These are phyloP conservation scores for Anastatus disparis DNA, from an alignment of 1,140 invertebrate species.

Conservation along the genomic window DNA sequence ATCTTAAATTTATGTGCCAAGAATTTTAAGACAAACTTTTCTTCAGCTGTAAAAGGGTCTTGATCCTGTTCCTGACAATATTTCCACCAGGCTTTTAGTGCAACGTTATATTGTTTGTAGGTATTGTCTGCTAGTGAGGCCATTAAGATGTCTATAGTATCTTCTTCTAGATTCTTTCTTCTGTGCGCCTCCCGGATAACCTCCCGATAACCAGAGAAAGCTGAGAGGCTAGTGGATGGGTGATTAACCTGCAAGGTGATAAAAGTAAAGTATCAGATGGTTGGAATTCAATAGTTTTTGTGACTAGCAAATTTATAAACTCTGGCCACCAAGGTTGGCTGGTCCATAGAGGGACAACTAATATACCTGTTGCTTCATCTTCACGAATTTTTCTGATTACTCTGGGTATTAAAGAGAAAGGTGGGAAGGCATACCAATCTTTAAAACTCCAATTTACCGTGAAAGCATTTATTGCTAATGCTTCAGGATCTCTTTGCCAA, in stretches of 20 bases:
- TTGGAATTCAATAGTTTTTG: not conserved
- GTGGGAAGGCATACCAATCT: conserved; percentile 37
- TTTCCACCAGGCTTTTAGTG: conserved; percentile 34
- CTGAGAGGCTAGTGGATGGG: conserved; percentile 11
- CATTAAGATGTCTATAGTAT: not conserved
- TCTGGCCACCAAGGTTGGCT: conserved; percentile 3
- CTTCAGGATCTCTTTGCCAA: no score
- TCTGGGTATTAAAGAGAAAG: no score
- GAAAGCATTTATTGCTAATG: no score
- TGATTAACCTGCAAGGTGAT: no score
- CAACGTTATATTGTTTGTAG: not conserved
- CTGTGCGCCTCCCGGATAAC: conserved; percentile 18
- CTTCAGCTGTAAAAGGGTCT: not conserved
- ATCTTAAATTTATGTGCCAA: not conserved
- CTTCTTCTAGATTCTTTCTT: not conserved
- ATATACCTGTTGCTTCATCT: not conserved
- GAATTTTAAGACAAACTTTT: not conserved
- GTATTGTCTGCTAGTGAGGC: conserved; percentile 8
- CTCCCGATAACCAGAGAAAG: conserved; percentile 27
- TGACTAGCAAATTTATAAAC: not conserved
- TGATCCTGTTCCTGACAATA: not conserved
- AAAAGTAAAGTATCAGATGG: conserved; percentile 3
- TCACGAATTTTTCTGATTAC: conserved; percentile 7
- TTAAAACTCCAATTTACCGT: no score
- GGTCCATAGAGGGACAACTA: not conserved